Base-by-base conservation (phyloP, 2,113 vertebrate species). In the Myiopsitta monachus region DNA sequence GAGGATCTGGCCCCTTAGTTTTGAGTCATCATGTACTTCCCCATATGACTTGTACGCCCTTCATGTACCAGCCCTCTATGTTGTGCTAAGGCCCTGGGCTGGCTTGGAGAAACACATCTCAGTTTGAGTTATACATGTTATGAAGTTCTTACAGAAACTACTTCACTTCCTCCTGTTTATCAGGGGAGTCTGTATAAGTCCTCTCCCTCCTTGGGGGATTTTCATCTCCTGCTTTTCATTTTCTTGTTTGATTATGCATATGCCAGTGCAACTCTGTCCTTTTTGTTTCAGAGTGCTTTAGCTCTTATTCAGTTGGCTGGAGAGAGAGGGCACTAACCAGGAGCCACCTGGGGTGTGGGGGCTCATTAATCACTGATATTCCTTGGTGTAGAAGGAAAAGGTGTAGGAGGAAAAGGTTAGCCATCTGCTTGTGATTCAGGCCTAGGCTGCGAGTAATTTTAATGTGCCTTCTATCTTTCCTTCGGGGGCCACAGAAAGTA, bases 351-450 rank as follows among this genome's bases (percentile, higher is more conserved):
- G 28, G 31, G 5, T 70, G 36, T 14, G 44, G 49, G 46, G 41
- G 19, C 59, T 86, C 1, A 0, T 92, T 73, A 36, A 26, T 88
- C 21, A 27, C 23, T 44, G 59, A 6, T 17, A 11, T 7, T 73
- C 4, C 59, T 66, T 80, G n/a, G 63, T 2, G 43, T 21, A 69
- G 61, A 75, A 74, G 63, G 57, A 80, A 7, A 77, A 63, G 23
- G 6, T 83, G 82, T 83, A 55, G 88, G 87, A 95, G 67, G 64
- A 84, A 94, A 87, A 83, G 79, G 64, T 81, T 80, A 91, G 41
- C 74, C 82, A 81, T 93, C 76, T 94, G 93, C 68, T 76, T 8
- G 1, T 89, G 77, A 94, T 67, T 92, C 90, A 95, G 81, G 54
- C 70, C 59, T 85, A 83, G n/a, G 17, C 39, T 93, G 46, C 57